These are phyloP conservation scores for Pterocles orientalis DNA, from an alignment of 2,113 vertebrate species.

Conservation along the genomic window DNA sequence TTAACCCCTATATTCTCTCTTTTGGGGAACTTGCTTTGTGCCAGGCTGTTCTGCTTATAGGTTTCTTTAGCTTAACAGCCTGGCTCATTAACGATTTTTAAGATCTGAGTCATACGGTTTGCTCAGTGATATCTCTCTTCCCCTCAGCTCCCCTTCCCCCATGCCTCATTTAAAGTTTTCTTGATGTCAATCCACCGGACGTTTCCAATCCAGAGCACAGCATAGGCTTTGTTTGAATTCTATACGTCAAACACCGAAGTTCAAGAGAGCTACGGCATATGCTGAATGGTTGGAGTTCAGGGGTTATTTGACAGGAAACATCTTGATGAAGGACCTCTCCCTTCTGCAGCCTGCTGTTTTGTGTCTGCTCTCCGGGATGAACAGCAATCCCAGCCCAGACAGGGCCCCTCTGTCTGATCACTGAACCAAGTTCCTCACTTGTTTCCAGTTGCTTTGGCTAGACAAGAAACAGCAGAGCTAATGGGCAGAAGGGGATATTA, in stretches of 20 bases:
- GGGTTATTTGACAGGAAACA: conserved; percentile 40
- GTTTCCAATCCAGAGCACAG: conserved; percentile 22
- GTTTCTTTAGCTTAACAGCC: not conserved
- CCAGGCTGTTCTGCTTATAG: not conserved
- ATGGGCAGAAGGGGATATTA: conserved; percentile 52
- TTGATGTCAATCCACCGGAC: not conserved
- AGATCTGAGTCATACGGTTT: not conserved
- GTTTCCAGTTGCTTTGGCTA: conserved; percentile 55
- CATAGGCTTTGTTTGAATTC: not conserved
- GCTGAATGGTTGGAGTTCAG: not conserved
- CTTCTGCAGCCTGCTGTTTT: conserved; percentile 14
- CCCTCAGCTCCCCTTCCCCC: not conserved
- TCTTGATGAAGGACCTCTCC: conserved; percentile 19
- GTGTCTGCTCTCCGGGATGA: not conserved
- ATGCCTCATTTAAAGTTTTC: not conserved
- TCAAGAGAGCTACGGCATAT: not conserved
- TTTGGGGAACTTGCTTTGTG: not conserved
- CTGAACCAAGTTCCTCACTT: not conserved
- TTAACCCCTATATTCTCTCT: not conserved
- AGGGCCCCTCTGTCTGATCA: conserved; percentile 34
- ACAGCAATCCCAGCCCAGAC: not conserved
- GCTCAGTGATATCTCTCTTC: not conserved
- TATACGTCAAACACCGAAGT: not conserved
- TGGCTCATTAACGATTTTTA: not conserved
- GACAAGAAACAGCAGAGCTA: conserved; percentile 51